These are phyloP conservation scores for Apamea monoglypha DNA, from an alignment of 2,888 invertebrate genomes.

Conservation along the genomic window DNA sequence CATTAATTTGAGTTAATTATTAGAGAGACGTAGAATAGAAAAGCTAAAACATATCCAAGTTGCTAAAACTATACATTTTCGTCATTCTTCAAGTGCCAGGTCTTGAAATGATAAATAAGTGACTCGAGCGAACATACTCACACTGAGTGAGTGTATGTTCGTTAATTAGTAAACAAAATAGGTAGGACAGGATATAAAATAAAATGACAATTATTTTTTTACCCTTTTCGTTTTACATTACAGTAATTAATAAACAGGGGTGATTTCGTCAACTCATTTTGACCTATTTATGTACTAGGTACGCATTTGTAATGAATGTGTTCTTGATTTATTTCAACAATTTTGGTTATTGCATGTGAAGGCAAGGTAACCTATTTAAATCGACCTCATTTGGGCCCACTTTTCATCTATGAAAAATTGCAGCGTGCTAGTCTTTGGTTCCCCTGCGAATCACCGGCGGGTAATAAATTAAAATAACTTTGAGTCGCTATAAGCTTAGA, in stretches of 20 bases:
- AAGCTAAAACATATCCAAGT: slow-evolving; percentile 16
- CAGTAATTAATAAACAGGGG: neutral
- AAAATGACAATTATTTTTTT: neutral
- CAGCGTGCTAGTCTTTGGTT: slow-evolving; percentile 13
- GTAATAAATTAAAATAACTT: slow-evolving; percentile 24
- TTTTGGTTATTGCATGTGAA: slow-evolving; percentile 22
- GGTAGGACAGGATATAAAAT: neutral
- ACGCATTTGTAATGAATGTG: neutral
- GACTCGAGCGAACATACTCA: too few relatives aligned
- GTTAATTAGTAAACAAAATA: neutral
- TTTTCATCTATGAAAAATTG: slow-evolving; percentile 28
- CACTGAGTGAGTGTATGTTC: too few relatives aligned
- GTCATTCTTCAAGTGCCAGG: neutral
- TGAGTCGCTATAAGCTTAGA: neutral
- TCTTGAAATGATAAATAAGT: neutral
- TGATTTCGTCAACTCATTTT: neutral
- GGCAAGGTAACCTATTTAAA: slow-evolving; percentile 2
- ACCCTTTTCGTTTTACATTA: neutral
- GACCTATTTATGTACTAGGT: neutral
- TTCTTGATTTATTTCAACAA: slow-evolving; percentile 14
- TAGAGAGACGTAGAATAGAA: slow-evolving; percentile 33
- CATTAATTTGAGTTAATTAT: slow-evolving; percentile 63
- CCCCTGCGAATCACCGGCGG: slow-evolving; percentile 8
- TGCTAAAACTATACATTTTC: slow-evolving; percentile 13
- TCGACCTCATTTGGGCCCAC: slow-evolving; percentile 2